Evolutionary conservation across 2,888 invertebrate species (phyloP), one percentile per base, ranked within the genome.

Genomic region (Heliconius sara): DNA sequence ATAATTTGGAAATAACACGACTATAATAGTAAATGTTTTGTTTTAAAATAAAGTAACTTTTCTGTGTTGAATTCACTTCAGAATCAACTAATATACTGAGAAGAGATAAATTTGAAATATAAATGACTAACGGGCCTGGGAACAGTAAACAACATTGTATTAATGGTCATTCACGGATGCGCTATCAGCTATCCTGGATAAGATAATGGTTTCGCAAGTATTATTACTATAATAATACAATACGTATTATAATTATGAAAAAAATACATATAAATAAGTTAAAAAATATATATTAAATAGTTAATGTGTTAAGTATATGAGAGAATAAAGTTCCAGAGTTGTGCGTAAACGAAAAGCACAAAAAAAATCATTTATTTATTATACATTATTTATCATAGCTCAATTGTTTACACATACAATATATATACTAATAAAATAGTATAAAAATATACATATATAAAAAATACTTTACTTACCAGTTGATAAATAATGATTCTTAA

Each of bases 161-260:
- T 82, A 81, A 81, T 81, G 83, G 79, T 78, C 81, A 83, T 82
- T 83, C 79, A 82, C 83, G 83, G 82, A 82, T 80, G 82, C 77
- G 71, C 12, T 79, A 79, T 76, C 79, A 78, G 43, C 78, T 52
- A 79, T 74, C 79, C 79, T 52, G 81, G 79, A 79, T 78, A 81
- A 77, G 79, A 81, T 79, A 79, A 81, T 73, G 25, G 30, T 67
- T 78, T 73, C 66, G 77, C 43, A 73, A 30, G 25, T 47, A 77
- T 25, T 7, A 52, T 39, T 39, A 39, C 9, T 39, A 39, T 39
- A 1, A 39, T 39, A 39, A 39, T 39, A 39, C 10, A 39, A 43
- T 65, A 34, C 57, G 30, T 52, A 25, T 75, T 65, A 65, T 25
- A 25, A 27, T 63, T 22, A 63, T 13, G 25, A 25, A 39, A 63